Conservation (phyloP, 1,140 invertebrate genomes). For the Thaumatotibia leucotreta region DNA sequence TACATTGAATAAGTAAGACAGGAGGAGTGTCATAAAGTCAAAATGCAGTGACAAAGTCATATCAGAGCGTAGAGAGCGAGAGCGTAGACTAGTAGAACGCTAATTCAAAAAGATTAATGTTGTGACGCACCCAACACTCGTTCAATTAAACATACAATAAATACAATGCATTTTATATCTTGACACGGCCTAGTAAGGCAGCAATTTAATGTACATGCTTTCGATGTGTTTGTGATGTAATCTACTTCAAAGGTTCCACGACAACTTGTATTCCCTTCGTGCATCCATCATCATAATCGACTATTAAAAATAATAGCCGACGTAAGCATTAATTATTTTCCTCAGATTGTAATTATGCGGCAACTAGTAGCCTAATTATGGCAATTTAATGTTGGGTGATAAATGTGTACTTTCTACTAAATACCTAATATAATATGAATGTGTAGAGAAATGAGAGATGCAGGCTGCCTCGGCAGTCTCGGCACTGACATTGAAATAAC, state of each 20-base stretch:
- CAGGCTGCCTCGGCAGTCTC: no score
- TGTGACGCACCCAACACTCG: background rate
- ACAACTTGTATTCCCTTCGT: background rate
- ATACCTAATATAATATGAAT: background rate
- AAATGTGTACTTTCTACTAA: background rate
- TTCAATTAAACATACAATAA: background rate
- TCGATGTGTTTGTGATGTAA: background rate
- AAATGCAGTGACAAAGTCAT: background rate
- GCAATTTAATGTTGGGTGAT: slow-evolving; percentile 9
- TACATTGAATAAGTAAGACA: no score
- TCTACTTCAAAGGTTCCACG: background rate
- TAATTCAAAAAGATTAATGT: background rate
- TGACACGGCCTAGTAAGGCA: background rate
- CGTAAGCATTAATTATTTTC: background rate
- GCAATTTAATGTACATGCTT: background rate
- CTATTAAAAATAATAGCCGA: background rate
- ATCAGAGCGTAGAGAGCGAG: background rate
- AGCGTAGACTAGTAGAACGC: no score
- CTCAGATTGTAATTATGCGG: slow-evolving; percentile 5
- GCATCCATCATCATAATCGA: background rate
- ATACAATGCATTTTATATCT: background rate
- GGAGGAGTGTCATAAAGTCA: background rate
- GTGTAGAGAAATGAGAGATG: background rate
- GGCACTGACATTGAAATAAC: no score
- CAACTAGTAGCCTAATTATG: background rate